Conservation (phyloP, 2,888 invertebrate genomes). For the Amaurobius ferox region DNA sequence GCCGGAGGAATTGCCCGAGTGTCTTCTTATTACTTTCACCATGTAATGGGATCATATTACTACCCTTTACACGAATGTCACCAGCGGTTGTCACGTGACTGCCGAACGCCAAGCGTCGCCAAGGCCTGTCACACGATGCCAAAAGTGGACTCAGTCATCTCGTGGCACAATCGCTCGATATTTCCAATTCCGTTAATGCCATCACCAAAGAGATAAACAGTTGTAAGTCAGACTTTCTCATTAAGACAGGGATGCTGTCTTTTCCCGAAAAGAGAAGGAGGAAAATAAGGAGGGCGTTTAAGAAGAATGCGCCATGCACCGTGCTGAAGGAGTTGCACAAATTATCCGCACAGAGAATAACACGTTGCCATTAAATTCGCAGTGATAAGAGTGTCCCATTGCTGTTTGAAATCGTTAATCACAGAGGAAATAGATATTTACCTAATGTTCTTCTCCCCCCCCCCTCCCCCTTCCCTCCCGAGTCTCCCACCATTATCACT, state of each 20-base stretch:
- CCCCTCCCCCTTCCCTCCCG: not conserved
- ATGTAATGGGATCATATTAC: not conserved
- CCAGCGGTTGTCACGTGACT: not conserved
- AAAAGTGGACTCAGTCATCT: conserved; percentile 51
- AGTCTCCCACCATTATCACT: conserved; percentile 19
- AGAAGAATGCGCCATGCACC: conserved; percentile 61
- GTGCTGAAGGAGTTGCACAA: conserved; percentile 62
- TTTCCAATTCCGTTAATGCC: conserved; percentile 72
- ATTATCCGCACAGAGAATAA: conserved; percentile 71
- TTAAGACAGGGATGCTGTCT: conserved; percentile 62
- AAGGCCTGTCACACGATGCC: conserved; percentile 58
- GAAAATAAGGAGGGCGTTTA: conserved; percentile 33
- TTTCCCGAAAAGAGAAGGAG: conserved; percentile 11
- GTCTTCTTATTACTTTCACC: conserved; percentile 2
- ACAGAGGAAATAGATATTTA: conserved; percentile 67
- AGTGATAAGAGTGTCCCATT: conserved; percentile 64
- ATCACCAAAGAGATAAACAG: conserved; percentile 72
- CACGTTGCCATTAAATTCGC: conserved; percentile 68
- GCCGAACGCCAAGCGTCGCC: conserved; percentile 49
- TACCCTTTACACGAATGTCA: not conserved
- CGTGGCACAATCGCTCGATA: conserved; percentile 55
- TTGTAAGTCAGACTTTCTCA: conserved; percentile 72
- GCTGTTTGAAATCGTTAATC: conserved; percentile 65
- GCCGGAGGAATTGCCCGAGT: not conserved
- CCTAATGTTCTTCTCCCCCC: conserved; percentile 60